Evolutionary conservation across 2,113 vertebrate genomes (phyloP).

Genomic region (Rhombomys opimus): DNA sequence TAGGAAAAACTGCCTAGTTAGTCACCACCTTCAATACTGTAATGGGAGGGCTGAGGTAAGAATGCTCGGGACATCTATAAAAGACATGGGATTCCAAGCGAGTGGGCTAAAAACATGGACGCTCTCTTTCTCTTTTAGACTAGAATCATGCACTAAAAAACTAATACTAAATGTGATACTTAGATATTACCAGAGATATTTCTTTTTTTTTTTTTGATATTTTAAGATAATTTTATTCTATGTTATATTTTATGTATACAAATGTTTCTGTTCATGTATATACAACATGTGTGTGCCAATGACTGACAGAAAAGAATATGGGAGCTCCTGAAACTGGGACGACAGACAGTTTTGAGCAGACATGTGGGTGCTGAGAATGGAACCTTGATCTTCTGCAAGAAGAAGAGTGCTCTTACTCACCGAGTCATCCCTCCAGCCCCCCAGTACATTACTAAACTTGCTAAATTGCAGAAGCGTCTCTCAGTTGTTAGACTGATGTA

Average conservation of each 20-base stretch:
- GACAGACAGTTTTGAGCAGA: background rate
- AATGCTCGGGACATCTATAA: constrained; percentile 81
- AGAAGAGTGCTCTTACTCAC: background rate
- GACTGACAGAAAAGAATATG: too few species aligned
- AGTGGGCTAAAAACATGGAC: constrained; percentile 71
- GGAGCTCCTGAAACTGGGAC: background rate
- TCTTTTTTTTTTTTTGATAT: too few species aligned
- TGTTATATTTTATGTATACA: background rate
- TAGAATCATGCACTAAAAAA: constrained; percentile 76
- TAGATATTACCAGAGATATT: constrained; percentile 79
- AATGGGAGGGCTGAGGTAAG: constrained; percentile 83
- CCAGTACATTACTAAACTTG: background rate
- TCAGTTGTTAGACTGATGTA: background rate
- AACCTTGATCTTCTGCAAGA: background rate
- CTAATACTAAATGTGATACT: constrained; percentile 76
- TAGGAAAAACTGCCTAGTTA: constrained; percentile 78
- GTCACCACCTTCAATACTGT: constrained; percentile 83
- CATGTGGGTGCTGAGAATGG: background rate
- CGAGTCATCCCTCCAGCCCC: background rate
- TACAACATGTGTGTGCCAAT: too few species aligned
- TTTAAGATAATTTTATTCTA: background rate
- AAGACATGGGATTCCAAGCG: constrained; percentile 84
- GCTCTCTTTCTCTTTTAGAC: constrained; percentile 69
- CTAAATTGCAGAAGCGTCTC: background rate
- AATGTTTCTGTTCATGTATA: background rate